Evolutionary conservation across 2,797 vertebrate species (phyloP), one percentile per base, ranked within the genome.

Genomic region (Merluccius polli): DNA sequence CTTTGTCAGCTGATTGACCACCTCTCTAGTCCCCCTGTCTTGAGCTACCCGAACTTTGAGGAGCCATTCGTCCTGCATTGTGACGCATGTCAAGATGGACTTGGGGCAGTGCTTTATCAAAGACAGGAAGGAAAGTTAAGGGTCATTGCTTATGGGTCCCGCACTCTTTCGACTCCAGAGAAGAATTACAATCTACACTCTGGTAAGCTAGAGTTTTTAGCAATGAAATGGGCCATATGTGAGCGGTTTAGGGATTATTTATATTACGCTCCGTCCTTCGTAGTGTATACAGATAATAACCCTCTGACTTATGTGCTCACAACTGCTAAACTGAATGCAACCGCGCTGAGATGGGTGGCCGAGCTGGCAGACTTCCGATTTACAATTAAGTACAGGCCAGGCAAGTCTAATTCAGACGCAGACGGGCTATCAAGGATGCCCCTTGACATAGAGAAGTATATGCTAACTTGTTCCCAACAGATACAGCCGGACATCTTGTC

Each of bases 371-470:
- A 72, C 24, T 75, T 75, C 9, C 59, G 27, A 2, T 69, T 75
- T 18, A 68, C 74, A n/a, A 69, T 68, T 31, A 69, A 32, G 35
- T 73, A 77, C 31, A 15, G 35, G 21, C 63, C 71, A 4, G 35
- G 63, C 15, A 73, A 69, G 32, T 13, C 9, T 13, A 77, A 77
- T 36, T 35, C 18, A 10, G 76, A 78, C 9, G 67, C 41, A 0
- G 72, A 78, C 31, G 72, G 38, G 0, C 29, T 78, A 27, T 74
- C 29, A 16, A 4, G 72, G 11, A 78, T 74, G 30, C 77, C 77
- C 5, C 38, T 73, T 30, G 41, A 78, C 18, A 71, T 74, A n/a
- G 63, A 74, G 32, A 30, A 70, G 35, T 77, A 77, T 21, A 77
- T 77, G 10, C 30, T 69, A 0, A 31, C n/a, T n/a, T 77, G 35